phyloP scores from a whole-genome alignment of 2,888 invertebrate genomes.

The Brachycybe producta region DNA sequence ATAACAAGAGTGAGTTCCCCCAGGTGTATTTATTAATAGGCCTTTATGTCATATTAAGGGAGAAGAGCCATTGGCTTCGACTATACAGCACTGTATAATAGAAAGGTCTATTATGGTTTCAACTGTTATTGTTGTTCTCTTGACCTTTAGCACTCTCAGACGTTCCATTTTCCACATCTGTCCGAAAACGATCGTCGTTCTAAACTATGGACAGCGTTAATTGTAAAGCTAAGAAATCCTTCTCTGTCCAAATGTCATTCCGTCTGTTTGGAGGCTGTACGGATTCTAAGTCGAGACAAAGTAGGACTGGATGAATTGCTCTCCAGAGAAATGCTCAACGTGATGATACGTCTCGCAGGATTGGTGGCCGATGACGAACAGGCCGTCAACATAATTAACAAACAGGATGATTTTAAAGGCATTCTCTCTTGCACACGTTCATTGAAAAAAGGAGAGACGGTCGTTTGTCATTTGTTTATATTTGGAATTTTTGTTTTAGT shows the following conservation, averaged over 20 bases:
- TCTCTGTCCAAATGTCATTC: slow-evolving; percentile 39
- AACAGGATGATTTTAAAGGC: slow-evolving; percentile 22
- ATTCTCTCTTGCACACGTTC: not conserved
- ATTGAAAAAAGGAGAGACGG: too few relatives aligned
- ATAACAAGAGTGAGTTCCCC: slow-evolving; percentile 34
- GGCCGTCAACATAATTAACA: slow-evolving; percentile 23
- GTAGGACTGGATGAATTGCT: slow-evolving; percentile 52
- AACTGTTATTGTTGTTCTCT: slow-evolving; percentile 25
- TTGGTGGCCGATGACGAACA: slow-evolving; percentile 27
- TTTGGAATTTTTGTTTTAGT: slow-evolving; percentile 30
- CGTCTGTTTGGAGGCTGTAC: slow-evolving; percentile 46
- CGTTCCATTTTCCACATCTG: slow-evolving; percentile 49
- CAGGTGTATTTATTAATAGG: not conserved
- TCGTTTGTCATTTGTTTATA: not conserved
- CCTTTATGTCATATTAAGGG: too few relatives aligned
- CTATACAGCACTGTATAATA: too few relatives aligned
- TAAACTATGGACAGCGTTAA: slow-evolving; percentile 48
- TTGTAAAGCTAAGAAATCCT: slow-evolving; percentile 43
- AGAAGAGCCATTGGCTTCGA: too few relatives aligned
- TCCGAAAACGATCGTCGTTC: slow-evolving; percentile 42
- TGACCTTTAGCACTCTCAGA: slow-evolving; percentile 40
- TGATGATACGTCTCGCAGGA: slow-evolving; percentile 53
- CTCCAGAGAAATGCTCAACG: slow-evolving; percentile 51
- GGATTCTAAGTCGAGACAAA: slow-evolving; percentile 66
- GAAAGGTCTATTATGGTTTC: slow-evolving; percentile 19